Evolutionary conservation across 2,113 vertebrate species (phyloP), one percentile per base, ranked within the genome.

Genomic region (Periophthalmus modestus): DNA sequence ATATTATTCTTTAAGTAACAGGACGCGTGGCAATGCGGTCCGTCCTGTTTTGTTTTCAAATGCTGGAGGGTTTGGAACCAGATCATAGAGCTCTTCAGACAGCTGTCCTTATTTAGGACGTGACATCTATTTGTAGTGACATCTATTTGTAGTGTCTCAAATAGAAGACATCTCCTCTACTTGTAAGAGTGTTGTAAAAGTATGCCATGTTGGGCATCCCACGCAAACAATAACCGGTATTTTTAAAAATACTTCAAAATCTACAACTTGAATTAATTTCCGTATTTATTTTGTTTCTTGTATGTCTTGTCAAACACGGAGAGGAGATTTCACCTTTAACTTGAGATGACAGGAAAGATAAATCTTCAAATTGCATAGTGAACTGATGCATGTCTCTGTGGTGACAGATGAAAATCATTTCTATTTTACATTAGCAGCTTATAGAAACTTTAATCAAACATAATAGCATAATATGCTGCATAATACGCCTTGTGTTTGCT

Each of bases 361-460:
- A n/a, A 54, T 54, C 52, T 43, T 54, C 18, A 50, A 50, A 50
- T 18, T 50, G 14, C 1, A 9, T 0, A 2, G 58, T 28, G 13
- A 72, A 43, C 9, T 7, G n/a, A 0, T 19, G n/a, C n/a, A n/a
- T n/a, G n/a, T n/a, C 74, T 75, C 76, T 66, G 12, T 62, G 69
- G 61, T 79, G 72, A 82, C 57, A 71, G 73, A 78, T 76, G 9
- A 59, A 15, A 68, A 80, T 69, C 52, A 55, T 61, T 46, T 79
- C 24, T n/a, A 13, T 14, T 69, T 77, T 72, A 68, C 52, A 77
- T 62, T 28, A 33, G 74, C 43, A 66, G 54, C 73, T 82, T 72
- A 81, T 63, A 84, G 28, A 58, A 39, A 36, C 62, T 74, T 79
- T 47, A 33, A 75, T 76, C 55, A 78, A 76, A 81, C 36, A 62